A percentile compares a stretch with the other conserved stretches of the same genome.
These are phyloP conservation scores for Scaptomyza montana DNA, from an alignment of 1,140 invertebrate genomes.

Conservation along the genomic window DNA sequence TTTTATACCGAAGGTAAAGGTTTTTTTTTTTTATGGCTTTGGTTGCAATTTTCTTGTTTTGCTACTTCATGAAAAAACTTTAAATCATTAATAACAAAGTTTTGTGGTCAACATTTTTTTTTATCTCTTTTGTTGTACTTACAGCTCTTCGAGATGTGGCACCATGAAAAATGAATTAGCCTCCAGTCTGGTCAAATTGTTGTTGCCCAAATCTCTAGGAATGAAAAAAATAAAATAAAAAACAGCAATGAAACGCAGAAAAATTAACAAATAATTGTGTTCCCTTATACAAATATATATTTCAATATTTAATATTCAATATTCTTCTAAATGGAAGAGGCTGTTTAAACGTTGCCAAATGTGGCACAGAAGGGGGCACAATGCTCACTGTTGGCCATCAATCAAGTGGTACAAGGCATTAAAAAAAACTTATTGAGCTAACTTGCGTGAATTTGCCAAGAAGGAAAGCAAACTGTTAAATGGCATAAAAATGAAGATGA, in stretches of 20 bases:
- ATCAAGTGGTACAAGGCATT: slow-evolving; percentile 51
- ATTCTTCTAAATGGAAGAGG: slow-evolving; percentile 55
- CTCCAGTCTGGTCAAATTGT: slow-evolving; percentile 84
- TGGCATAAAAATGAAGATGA: slow-evolving; percentile 74
- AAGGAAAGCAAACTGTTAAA: slow-evolving; percentile 35
- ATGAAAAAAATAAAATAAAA: slow-evolving; percentile 1
- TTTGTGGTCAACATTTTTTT: not conserved
- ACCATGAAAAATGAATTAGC: slow-evolving; percentile 84
- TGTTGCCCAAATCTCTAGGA: slow-evolving; percentile 83
- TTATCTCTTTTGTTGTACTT: slow-evolving; percentile 69
- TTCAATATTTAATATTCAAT: slow-evolving; percentile 41
- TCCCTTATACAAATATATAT: slow-evolving; percentile 8
- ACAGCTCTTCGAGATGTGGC: slow-evolving; percentile 85
- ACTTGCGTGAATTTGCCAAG: slow-evolving; percentile 34
- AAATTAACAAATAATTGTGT: slow-evolving; percentile 34
- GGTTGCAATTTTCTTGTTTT: not conserved
- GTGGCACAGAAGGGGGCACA: not conserved
- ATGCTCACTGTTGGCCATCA: slow-evolving; percentile 57
- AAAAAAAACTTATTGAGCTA: slow-evolving; percentile 33
- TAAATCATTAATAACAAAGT: slow-evolving; percentile 18
- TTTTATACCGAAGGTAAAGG: too few relatives aligned
- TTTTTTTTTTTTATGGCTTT: not conserved
- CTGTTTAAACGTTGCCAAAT: slow-evolving; percentile 56
- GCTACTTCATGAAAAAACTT: not conserved
- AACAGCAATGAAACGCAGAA: slow-evolving; percentile 13